Evolutionary conservation across 2,888 invertebrate genomes (phyloP).

Genomic region (Amphipoea lucens): DNA sequence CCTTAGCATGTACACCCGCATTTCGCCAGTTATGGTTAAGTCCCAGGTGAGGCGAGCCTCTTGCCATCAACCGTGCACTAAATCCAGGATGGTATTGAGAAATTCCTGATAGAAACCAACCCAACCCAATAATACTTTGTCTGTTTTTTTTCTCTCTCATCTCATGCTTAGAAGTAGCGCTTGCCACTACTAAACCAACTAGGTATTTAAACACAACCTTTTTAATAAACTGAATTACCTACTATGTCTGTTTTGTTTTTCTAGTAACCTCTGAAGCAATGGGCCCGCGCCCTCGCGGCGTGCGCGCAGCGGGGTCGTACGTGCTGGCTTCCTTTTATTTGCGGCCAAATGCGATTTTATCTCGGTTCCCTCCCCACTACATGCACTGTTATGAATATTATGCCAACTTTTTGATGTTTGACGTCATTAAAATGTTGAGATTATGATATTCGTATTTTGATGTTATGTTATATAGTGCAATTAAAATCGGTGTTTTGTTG

Average conservation of each 20-base stretch:
- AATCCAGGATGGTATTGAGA: too few species aligned
- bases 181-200: too few species aligned
- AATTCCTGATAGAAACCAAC: too few species aligned
- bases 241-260: background rate
- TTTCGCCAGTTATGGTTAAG: too few species aligned
- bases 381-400: constrained; percentile 53
- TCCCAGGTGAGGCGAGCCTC: too few species aligned
- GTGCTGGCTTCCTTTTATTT: constrained; percentile 83
- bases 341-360: constrained; percentile 83
- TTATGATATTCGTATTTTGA: constrained; percentile 40
- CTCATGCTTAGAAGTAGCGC: too few species aligned
- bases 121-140: too few species aligned
- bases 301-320: constrained; percentile 68
- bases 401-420: constrained; percentile 44
- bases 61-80: too few species aligned
- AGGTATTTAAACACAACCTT: background rate
- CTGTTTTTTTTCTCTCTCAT: too few species aligned
- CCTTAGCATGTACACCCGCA: too few species aligned
- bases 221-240: background rate
- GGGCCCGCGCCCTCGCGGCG: constrained; percentile 64
- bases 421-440: constrained; percentile 54
- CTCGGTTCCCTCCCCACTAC: constrained; percentile 64
- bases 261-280: constrained; percentile 53
- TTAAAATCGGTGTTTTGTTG: constrained; percentile 2
- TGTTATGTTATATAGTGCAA: background rate